Percentiles rank a stretch among this genome's conserved stretches.
Evolutionary conservation across 2,113 vertebrate species (phyloP).

Genomic region (Heterochromis multidens): DNA sequence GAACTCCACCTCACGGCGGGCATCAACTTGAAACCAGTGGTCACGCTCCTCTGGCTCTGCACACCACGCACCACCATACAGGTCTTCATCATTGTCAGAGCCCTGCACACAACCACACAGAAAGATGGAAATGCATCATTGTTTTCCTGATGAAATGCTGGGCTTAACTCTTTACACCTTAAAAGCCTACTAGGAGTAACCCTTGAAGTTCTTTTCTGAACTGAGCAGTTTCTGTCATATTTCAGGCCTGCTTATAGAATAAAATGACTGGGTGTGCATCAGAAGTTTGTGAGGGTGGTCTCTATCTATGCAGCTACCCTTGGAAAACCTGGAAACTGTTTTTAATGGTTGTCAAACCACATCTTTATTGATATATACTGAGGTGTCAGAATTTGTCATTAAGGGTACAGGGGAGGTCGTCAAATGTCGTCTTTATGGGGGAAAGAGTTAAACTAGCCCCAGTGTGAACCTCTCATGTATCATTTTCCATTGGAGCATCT

Average conservation of each 20-base stretch:
- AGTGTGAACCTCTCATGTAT: not conserved
- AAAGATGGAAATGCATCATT: not conserved
- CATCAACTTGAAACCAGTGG: constrained; percentile 92
- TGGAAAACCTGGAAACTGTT: not conserved
- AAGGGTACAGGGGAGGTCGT: not conserved
- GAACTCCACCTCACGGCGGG: constrained; percentile 86
- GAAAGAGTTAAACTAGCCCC: not conserved
- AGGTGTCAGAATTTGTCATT: not conserved
- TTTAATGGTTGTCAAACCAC: not conserved
- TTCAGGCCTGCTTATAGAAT: not conserved
- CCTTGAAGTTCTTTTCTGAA: not conserved
- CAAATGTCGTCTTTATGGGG: not conserved
- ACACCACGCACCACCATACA: constrained; percentile 90
- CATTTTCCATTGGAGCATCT: not conserved
- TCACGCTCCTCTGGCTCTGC: constrained; percentile 81
- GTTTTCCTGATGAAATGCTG: not conserved
- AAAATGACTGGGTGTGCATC: not conserved
- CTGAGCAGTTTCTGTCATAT: not conserved
- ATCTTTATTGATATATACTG: not conserved
- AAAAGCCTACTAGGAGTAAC: not conserved
- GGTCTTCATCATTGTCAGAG: constrained; percentile 81
- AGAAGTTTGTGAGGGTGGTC: not conserved
- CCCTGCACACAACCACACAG: constrained; percentile 70
- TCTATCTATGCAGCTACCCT: not conserved
- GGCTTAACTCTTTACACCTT: not conserved